Evolutionary conservation across 2,888 invertebrate species (phyloP).

Genomic region (Archaeoteleia sp.): DNA sequence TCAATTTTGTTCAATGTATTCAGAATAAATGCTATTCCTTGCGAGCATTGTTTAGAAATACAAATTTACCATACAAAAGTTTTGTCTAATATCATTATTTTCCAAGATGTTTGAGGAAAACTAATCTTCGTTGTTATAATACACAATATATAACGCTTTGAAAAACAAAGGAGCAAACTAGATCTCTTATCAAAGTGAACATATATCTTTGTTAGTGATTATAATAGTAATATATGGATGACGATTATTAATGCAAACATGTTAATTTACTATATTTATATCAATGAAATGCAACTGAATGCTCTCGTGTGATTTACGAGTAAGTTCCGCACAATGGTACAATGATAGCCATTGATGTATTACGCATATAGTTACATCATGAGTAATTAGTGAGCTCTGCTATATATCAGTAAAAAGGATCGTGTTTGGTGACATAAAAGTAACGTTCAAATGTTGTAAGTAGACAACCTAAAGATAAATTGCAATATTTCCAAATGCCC

Average conservation of each 20-base stretch:
- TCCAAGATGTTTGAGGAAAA: no score
- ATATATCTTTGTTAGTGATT: conserved; percentile 36
- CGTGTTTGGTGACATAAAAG: neutral
- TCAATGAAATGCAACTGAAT: conserved; percentile 36
- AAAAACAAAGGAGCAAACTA: conserved; percentile 33
- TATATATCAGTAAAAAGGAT: conserved; percentile 1
- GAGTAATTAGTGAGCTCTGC: conserved; percentile 26
- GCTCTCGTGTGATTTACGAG: conserved; percentile 32
- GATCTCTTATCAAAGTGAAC: conserved; percentile 9
- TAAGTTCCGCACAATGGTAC: conserved; percentile 18
- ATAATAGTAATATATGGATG: conserved; percentile 22
- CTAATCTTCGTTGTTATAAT: no score
- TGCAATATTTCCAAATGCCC: no score
- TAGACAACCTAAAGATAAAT: no score
- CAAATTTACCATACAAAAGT: no score
- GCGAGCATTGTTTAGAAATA: no score
- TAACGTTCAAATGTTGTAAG: neutral
- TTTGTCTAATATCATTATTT: no score
- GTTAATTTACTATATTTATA: conserved; percentile 42
- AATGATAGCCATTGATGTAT: conserved; percentile 44
- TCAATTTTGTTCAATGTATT: no score
- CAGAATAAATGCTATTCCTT: no score
- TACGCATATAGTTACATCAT: conserved; percentile 18
- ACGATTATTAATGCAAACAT: conserved; percentile 43
- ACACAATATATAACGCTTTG: conserved; percentile 30